Evolutionary conservation across 2,797 vertebrate genomes (phyloP).

Genomic region (Amazona finschi): DNA sequence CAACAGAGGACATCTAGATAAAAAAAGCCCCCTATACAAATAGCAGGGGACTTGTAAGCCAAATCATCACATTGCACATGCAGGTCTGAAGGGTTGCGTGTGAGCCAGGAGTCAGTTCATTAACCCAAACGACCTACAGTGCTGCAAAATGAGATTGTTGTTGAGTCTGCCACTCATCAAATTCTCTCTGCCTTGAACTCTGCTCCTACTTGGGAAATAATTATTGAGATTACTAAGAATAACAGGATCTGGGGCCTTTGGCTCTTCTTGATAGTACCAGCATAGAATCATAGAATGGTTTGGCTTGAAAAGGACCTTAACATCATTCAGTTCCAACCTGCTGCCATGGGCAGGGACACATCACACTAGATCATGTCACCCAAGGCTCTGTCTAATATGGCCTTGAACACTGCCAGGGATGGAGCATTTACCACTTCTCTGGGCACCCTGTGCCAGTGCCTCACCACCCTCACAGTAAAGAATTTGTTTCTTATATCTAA

Average conservation of each 20-base stretch:
- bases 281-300: background rate
- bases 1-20: background rate
- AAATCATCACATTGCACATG: background rate
- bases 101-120: slow-evolving; percentile 14
- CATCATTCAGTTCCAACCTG: background rate
- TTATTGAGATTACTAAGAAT: background rate
- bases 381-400: background rate
- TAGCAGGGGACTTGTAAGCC: background rate
- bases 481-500: background rate
- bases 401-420: background rate
- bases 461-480: background rate
- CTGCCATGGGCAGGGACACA: background rate
- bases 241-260: background rate
- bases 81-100: background rate
- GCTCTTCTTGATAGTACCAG: background rate
- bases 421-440: background rate
- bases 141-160: slow-evolving; percentile 18
- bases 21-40: background rate
- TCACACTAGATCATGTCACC: background rate
- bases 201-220: background rate
- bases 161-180: slow-evolving; percentile 41
- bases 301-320: background rate
- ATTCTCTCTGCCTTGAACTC: background rate
- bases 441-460: background rate
- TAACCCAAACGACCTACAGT: background rate